Evolutionary conservation across 2,888 invertebrate genomes (phyloP).

Genomic region (Crepidodera aurea): DNA sequence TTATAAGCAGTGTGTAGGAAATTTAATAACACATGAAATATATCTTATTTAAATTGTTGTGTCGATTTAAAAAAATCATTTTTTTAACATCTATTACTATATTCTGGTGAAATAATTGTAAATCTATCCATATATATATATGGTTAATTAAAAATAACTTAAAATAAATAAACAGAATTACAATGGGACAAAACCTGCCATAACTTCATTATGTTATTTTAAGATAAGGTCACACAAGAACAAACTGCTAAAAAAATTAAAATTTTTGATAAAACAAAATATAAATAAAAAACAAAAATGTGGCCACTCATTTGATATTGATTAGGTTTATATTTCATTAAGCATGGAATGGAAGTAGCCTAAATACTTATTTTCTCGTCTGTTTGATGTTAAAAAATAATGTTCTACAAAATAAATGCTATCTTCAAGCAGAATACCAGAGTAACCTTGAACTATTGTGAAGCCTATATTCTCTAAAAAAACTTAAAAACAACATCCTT

Average conservation of each 20-base stretch:
- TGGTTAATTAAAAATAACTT: no score
- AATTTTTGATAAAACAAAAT: conserved; percentile 5
- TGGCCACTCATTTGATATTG: conserved; percentile 29
- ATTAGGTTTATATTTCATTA: conserved; percentile 32
- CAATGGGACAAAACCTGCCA: no score
- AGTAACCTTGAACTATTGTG: conserved; percentile 49
- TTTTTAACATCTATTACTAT: background rate
- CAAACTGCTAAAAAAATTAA: background rate
- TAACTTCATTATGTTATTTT: background rate
- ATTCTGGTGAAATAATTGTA: no score
- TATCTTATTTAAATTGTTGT: background rate
- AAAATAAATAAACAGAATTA: no score
- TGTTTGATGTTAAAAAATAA: background rate
- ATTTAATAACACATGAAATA: background rate
- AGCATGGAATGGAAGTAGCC: background rate
- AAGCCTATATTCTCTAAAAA: conserved; percentile 26
- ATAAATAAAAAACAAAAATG: conserved; percentile 12
- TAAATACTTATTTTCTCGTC: background rate
- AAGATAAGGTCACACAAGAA: background rate
- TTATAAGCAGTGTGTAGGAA: background rate
- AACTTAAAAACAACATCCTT: conserved; percentile 17
- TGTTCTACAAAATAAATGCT: conserved; percentile 28
- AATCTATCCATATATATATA: no score
- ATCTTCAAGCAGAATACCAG: conserved; percentile 37
- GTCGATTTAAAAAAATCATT: background rate